phyloP scores from a whole-genome alignment of 2,113 vertebrate species.

The Corythaeola cristata region DNA sequence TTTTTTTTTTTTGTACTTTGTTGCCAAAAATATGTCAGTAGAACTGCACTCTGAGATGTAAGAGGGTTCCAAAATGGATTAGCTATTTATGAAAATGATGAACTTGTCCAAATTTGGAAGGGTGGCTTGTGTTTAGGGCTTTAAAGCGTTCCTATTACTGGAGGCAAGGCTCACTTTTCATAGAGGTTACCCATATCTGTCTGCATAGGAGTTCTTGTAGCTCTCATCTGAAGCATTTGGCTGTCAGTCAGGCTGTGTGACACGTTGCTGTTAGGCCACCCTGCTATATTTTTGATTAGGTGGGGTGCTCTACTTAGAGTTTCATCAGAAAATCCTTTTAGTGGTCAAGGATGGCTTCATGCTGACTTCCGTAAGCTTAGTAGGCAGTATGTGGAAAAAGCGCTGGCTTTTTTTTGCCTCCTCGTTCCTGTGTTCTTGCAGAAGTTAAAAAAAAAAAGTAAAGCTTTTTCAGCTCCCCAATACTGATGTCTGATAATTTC shows the following conservation, averaged over 20 bases:
- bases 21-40: not conserved
- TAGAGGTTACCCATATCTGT: rapidly evolving
- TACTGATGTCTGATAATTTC: not conserved
- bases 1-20: not conserved
- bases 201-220: not conserved
- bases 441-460: not conserved
- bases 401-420: not conserved
- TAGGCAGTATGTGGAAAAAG: not conserved
- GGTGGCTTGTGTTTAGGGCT: not conserved
- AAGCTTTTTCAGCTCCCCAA: not conserved
- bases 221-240: not conserved
- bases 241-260: not conserved
- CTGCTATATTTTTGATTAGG: not conserved
- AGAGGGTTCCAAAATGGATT: not conserved
- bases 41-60: not conserved
- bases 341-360: not conserved
- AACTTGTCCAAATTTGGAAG: not conserved
- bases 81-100: not conserved
- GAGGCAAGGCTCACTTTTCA: not conserved
- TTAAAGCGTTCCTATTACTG: not conserved
- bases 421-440: not conserved
- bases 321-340: not conserved
- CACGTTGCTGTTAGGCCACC: rapidly evolving
- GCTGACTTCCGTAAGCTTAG: rapidly evolving
- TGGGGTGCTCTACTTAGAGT: not conserved